These are phyloP conservation scores for Actinostola sp. DNA, from an alignment of 92 coral and sea anemone species.

Conservation along the genomic window DNA sequence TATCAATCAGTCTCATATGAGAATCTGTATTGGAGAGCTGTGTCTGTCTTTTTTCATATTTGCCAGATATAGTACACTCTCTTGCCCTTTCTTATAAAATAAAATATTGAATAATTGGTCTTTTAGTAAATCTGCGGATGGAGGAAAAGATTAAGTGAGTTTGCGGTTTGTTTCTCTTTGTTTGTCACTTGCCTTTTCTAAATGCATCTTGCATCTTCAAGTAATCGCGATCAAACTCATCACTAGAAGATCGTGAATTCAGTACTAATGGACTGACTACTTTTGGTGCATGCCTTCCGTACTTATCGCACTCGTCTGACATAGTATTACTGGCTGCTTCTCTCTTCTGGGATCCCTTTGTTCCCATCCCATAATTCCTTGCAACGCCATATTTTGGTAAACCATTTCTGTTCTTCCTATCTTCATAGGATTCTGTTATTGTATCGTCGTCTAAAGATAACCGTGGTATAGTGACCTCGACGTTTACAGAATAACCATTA, in stretches of 20 bases:
- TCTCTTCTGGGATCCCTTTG: conserved; percentile 3
- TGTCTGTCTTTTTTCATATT: too few relatives aligned
- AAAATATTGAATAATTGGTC: neutral
- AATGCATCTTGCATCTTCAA: neutral
- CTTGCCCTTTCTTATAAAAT: neutral
- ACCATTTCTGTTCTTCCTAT: neutral
- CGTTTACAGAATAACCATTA: neutral
- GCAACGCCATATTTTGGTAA: neutral
- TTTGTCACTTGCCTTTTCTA: conserved; percentile 3
- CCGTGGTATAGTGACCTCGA: neutral
- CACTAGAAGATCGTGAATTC: conserved; percentile 14
- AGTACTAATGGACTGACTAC: conserved; percentile 18
- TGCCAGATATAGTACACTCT: neutral
- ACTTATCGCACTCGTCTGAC: conserved; percentile 1
- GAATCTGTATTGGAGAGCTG: conserved; percentile 16
- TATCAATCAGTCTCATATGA: neutral
- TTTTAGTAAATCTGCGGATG: too few relatives aligned
- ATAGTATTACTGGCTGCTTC: neutral
- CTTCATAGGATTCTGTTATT: neutral
- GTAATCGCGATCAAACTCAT: conserved; percentile 3
- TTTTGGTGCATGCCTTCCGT: conserved; percentile 25
- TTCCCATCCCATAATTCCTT: neutral
- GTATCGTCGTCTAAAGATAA: neutral
- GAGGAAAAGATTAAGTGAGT: too few relatives aligned
- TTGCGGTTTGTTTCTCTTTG: neutral